Evolutionary conservation across 2,113 vertebrate species (phyloP).

Genomic region (Dasyprocta punctata): DNA sequence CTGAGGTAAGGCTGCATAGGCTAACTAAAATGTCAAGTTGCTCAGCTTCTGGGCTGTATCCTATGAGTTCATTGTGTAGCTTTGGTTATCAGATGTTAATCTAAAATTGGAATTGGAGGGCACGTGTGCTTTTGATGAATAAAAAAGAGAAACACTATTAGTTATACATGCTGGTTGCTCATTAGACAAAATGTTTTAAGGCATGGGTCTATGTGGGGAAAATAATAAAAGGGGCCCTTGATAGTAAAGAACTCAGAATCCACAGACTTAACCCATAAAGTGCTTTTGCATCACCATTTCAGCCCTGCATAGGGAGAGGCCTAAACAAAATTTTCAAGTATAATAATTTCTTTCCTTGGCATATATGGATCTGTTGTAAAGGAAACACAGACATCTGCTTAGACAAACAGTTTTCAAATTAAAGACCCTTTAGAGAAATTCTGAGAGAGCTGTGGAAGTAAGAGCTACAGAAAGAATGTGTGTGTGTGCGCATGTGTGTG

Average conservation of each 20-base stretch:
- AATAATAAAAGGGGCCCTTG: background rate
- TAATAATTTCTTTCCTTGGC: background rate
- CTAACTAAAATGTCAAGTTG: conserved; percentile 29
- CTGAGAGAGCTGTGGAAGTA: background rate
- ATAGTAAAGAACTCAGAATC: background rate
- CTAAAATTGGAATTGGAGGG: conserved; percentile 15
- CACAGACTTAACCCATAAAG: background rate
- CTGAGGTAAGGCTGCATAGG: background rate
- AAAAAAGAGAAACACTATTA: background rate
- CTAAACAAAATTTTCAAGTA: background rate
- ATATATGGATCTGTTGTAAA: background rate
- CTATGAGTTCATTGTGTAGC: background rate
- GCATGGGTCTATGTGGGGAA: background rate
- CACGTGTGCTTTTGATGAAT: background rate
- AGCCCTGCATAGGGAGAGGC: background rate
- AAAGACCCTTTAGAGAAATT: background rate
- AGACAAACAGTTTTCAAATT: conserved; percentile 4
- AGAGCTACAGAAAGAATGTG: background rate
- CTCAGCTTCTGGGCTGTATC: background rate
- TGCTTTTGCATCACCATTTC: background rate
- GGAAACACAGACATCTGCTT: background rate
- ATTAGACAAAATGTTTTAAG: conserved; percentile 48
- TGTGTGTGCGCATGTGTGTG: background rate
- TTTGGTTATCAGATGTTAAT: background rate
- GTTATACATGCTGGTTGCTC: conserved; percentile 11